Conservation (phyloP, 92 coral and sea anemone genomes). For the Zoanthus sansibaricus region DNA sequence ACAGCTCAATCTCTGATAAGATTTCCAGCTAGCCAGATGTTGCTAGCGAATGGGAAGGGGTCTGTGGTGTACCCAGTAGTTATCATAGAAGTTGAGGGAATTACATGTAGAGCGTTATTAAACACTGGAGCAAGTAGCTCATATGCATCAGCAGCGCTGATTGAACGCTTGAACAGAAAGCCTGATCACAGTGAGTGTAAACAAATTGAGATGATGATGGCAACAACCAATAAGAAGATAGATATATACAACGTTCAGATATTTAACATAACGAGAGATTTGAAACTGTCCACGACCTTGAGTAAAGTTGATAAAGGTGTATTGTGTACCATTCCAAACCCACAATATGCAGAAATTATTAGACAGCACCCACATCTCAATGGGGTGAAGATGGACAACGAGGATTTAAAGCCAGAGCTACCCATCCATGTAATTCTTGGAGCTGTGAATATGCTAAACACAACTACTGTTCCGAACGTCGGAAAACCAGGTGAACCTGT, state of each 20-base stretch:
- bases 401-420: constrained; percentile 44
- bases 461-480: constrained; percentile 49
- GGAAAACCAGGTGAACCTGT: constrained; percentile 67
- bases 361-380: constrained; percentile 50
- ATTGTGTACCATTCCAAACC: constrained; percentile 58
- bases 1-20: constrained; percentile 71
- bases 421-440: constrained; percentile 72
- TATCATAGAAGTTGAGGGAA: constrained; percentile 71
- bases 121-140: constrained; percentile 72
- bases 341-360: constrained; percentile 57
- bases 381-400: constrained; percentile 53
- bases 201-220: constrained; percentile 70
- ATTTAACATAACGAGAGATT: constrained; percentile 42
- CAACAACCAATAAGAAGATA: constrained; percentile 62
- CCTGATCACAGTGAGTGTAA: constrained; percentile 54
- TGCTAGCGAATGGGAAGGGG: constrained; percentile 62
- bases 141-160: constrained; percentile 68
- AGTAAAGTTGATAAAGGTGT: constrained; percentile 69
- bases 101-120: constrained; percentile 66
- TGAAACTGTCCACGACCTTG: constrained; percentile 58
- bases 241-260: constrained; percentile 48
- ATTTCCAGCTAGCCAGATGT: constrained; percentile 39
- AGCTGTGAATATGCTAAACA: constrained; percentile 74
- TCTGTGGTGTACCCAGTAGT: constrained; percentile 55
- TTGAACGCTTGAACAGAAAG: constrained; percentile 50